A percentile compares a stretch with the other conserved stretches of the same genome.
Evolutionary conservation across 2,797 vertebrate genomes (phyloP).

Genomic region (Hydrolagus colliei): DNA sequence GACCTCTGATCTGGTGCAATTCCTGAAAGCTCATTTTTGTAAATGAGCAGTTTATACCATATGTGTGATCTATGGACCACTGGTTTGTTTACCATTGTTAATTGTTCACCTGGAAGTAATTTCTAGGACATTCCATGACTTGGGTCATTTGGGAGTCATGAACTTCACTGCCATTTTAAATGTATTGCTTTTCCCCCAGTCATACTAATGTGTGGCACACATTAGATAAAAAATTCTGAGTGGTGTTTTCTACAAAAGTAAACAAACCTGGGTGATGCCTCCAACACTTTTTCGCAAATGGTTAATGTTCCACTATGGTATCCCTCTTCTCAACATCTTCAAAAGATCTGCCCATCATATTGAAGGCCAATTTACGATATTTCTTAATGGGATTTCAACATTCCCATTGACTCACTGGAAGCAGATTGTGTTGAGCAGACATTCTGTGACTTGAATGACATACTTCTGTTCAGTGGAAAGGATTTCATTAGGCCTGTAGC

Average conservation of each 20-base stretch:
- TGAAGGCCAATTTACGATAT: no score
- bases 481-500: no score
- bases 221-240: background rate
- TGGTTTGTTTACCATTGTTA: background rate
- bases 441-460: no score
- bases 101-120: conserved; percentile 12
- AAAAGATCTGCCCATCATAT: no score
- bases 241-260: background rate
- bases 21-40: background rate
- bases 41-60: background rate
- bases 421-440: no score
- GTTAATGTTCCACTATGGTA: no score
- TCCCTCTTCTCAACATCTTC: background rate
- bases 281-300: background rate
- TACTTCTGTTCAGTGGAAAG: no score
- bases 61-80: background rate
- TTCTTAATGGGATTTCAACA: no score
- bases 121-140: background rate
- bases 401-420: no score
- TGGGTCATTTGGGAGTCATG: background rate
- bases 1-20: background rate
- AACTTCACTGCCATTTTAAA: background rate
- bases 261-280: background rate
- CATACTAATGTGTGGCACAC: background rate
- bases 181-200: background rate